These are phyloP conservation scores for Pseudolaguvia tuberculata DNA, from an alignment of 2,113 vertebrate species.

Conservation along the genomic window DNA sequence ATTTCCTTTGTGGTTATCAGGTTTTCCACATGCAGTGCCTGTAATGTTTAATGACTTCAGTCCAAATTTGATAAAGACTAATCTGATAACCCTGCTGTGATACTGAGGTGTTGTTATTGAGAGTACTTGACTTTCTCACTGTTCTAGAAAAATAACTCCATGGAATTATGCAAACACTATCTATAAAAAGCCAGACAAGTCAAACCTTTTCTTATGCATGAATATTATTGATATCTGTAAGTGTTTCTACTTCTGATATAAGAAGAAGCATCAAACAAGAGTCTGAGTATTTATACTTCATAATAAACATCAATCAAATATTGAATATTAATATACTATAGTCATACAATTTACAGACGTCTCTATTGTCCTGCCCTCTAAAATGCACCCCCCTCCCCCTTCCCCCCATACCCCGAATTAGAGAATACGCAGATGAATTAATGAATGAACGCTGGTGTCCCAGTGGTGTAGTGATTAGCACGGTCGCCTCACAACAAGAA, in stretches of 20 bases:
- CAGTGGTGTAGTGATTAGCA: too few species aligned
- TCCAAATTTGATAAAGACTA: constrained; percentile 66
- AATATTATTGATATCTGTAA: not conserved
- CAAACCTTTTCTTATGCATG: not conserved
- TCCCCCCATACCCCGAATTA: too few species aligned
- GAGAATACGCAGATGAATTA: too few species aligned
- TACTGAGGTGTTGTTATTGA: constrained; percentile 49
- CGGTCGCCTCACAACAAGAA: too few species aligned
- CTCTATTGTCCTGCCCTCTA: not conserved
- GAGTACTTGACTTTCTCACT: constrained; percentile 39
- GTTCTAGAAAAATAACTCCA: constrained; percentile 20
- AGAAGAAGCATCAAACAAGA: not conserved
- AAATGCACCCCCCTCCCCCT: too few species aligned
- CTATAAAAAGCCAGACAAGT: constrained; percentile 25
- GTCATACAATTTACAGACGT: not conserved
- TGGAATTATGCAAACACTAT: constrained; percentile 19
- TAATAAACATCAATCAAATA: not conserved
- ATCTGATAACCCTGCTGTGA: constrained; percentile 59
- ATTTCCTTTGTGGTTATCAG: constrained; percentile 66
- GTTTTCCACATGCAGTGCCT: constrained; percentile 51
- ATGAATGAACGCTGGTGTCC: too few species aligned
- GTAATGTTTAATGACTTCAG: constrained; percentile 68
- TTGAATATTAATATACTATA: not conserved
- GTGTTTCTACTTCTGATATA: not conserved
- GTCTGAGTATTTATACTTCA: not conserved